These are phyloP conservation scores for Balearica regulorum DNA, from an alignment of 2,797 vertebrate species.

Conservation along the genomic window DNA sequence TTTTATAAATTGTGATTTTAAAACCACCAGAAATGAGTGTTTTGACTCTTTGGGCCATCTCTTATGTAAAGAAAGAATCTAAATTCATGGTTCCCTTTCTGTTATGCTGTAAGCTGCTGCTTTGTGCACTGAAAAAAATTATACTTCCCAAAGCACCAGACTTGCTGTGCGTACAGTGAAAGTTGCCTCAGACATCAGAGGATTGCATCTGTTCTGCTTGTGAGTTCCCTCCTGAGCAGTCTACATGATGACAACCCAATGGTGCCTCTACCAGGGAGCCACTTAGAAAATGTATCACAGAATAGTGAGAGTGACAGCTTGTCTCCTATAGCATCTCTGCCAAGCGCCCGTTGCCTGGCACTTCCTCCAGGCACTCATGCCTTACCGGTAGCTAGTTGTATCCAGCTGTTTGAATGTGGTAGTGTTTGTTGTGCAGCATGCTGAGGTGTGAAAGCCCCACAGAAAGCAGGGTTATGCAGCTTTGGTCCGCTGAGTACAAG, in stretches of 20 bases:
- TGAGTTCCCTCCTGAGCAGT: background rate
- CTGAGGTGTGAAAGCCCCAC: background rate
- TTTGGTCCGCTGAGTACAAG: background rate
- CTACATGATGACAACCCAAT: background rate
- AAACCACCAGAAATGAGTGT: background rate
- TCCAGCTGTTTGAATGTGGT: background rate
- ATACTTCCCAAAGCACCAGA: background rate
- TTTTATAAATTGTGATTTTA: background rate
- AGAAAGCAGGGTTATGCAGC: background rate
- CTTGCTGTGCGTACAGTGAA: background rate
- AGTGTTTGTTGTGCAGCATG: background rate
- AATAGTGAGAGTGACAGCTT: background rate
- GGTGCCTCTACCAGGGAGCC: background rate
- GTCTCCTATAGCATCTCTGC: background rate
- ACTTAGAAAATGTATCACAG: background rate
- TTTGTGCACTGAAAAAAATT: background rate
- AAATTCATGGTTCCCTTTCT: background rate
- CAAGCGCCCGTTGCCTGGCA: background rate
- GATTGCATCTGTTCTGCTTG: background rate
- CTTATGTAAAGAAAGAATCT: background rate
- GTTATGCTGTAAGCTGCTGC: background rate
- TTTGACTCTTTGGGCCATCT: background rate
- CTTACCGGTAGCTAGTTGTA: background rate
- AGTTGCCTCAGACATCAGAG: background rate
- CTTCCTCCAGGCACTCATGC: background rate